Percentiles rank a stretch among this genome's conserved stretches.
Evolutionary conservation across 2,113 vertebrate genomes (phyloP).

Genomic region (Thamnaconus septentrionalis): DNA sequence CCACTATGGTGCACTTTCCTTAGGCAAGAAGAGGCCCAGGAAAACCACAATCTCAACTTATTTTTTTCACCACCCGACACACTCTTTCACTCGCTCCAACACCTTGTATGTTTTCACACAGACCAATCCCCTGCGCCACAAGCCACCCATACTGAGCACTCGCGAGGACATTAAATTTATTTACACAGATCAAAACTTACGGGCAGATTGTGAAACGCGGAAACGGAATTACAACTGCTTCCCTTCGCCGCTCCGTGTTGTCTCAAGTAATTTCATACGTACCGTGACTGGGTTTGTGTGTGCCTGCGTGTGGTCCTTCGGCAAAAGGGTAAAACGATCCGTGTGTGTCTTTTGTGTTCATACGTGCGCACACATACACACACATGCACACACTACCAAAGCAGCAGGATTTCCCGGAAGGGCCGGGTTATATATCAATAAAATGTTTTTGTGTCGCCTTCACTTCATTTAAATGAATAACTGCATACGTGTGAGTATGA

Average conservation of each 20-base stretch:
- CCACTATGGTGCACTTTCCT: slow-evolving; percentile 51
- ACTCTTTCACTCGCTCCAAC: slow-evolving; percentile 52
- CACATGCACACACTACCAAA: slow-evolving; percentile 13
- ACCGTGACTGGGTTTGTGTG: slow-evolving; percentile 27
- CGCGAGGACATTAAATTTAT: slow-evolving; percentile 26
- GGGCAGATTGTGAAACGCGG: slow-evolving; percentile 26
- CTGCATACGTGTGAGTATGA: slow-evolving; percentile 4
- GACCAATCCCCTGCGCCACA: slow-evolving; percentile 54
- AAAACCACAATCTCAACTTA: slow-evolving; percentile 63
- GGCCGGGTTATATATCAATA: slow-evolving; percentile 41
- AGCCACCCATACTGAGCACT: slow-evolving; percentile 57
- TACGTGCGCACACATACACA: slow-evolving; percentile 7
- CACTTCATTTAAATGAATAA: slow-evolving; percentile 42
- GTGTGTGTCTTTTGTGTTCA: slow-evolving; percentile 37
- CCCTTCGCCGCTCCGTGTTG: slow-evolving; percentile 12
- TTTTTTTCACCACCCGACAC: slow-evolving; percentile 40
- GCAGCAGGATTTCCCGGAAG: slow-evolving; percentile 44
- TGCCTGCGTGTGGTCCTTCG: slow-evolving; percentile 47
- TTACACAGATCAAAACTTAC: slow-evolving; percentile 30
- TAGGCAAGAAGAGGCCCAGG: slow-evolving; percentile 40
- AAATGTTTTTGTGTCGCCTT: slow-evolving; percentile 49
- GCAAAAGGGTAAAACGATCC: slow-evolving; percentile 42
- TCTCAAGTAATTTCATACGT: slow-evolving; percentile 1
- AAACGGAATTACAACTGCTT: slow-evolving; percentile 20
- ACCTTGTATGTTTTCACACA: slow-evolving; percentile 62